Conservation (phyloP, 2,113 vertebrate species). For the Hypanus sabinus region DNA sequence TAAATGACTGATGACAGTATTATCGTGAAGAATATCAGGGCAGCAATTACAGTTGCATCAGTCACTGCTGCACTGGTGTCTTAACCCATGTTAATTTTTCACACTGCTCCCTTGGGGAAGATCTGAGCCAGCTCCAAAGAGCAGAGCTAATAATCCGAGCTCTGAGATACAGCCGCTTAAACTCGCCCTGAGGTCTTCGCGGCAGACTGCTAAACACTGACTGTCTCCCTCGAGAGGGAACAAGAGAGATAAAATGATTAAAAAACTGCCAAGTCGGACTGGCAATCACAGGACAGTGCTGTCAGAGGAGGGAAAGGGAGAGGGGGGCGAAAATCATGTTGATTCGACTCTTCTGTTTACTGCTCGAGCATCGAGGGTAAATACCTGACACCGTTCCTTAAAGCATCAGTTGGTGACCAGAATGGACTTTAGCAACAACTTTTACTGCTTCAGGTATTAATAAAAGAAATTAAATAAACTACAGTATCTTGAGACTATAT, state of each 20-base stretch:
- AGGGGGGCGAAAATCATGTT: slow-evolving; percentile 31
- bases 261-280: slow-evolving; percentile 80
- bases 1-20: slow-evolving; percentile 97
- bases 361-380: not conserved
- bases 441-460: slow-evolving; percentile 29
- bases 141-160: slow-evolving; percentile 99
- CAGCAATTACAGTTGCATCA: slow-evolving; percentile 99
- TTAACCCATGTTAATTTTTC: slow-evolving; percentile 90
- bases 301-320: slow-evolving; percentile 62
- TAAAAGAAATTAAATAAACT: slow-evolving; percentile 27
- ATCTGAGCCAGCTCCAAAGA: slow-evolving; percentile 83
- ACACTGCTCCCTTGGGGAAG: slow-evolving; percentile 82
- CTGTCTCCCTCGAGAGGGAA: slow-evolving; percentile 78
- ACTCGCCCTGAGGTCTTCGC: slow-evolving; percentile 87
- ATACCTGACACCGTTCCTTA: slow-evolving; percentile 7
- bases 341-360: not conserved
- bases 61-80: slow-evolving; percentile 69
- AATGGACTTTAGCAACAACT: slow-evolving; percentile 1
- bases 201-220: slow-evolving; percentile 93
- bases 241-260: slow-evolving; percentile 94
- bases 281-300: slow-evolving; percentile 70
- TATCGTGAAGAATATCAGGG: slow-evolving; percentile 99
- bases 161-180: slow-evolving; percentile 83
- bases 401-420: not conserved
- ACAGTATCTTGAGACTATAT: slow-evolving; percentile 2